A percentile compares a stretch with the other conserved stretches of the same genome.
phyloP scores from a whole-genome alignment of 2,888 invertebrate species.

The Prosopocoilus inquinatus region DNA sequence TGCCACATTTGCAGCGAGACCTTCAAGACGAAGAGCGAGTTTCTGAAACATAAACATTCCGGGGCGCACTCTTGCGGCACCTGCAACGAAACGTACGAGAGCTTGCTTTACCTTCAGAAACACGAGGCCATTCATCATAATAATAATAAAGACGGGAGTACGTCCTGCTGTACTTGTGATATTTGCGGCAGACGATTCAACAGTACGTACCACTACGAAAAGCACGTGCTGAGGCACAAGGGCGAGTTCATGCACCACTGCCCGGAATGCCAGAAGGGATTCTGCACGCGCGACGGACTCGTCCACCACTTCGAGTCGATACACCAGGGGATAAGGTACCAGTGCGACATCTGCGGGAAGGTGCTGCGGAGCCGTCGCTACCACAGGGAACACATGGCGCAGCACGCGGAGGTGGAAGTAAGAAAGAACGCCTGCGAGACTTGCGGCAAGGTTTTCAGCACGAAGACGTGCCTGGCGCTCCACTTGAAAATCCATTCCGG shows the following conservation, averaged over 20 bases:
- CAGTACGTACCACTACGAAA: conserved; percentile 12
- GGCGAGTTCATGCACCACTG: conserved; percentile 16
- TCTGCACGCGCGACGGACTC: conserved; percentile 9
- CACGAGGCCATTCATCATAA: conserved; percentile 13
- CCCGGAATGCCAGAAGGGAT: conserved; percentile 31
- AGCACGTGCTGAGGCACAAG: conserved; percentile 15
- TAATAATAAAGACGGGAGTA: too few relatives aligned
- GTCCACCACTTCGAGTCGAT: conserved; percentile 22
- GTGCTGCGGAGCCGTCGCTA: conserved; percentile 25
- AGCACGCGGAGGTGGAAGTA: conserved; percentile 19
- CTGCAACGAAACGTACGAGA: conserved; percentile 12
- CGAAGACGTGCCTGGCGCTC: conserved; percentile 20
- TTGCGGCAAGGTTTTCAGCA: conserved; percentile 27
- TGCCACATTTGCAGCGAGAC: conserved; percentile 9
- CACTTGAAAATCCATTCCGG: conserved; percentile 23
- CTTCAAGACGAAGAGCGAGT: background rate
- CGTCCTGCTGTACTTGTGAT: too few relatives aligned
- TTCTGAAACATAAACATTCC: background rate
- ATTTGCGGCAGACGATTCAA: conserved; percentile 21
- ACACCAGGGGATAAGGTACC: conserved; percentile 26
- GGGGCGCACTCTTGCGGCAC: conserved; percentile 4
- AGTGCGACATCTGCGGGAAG: conserved; percentile 25
- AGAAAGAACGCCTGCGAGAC: conserved; percentile 21
- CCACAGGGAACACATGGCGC: conserved; percentile 25
- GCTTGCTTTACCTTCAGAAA: conserved; percentile 14